phyloP scores from a whole-genome alignment of 2,888 invertebrate genomes.

The Venustoraphidia nigricollis region DNA sequence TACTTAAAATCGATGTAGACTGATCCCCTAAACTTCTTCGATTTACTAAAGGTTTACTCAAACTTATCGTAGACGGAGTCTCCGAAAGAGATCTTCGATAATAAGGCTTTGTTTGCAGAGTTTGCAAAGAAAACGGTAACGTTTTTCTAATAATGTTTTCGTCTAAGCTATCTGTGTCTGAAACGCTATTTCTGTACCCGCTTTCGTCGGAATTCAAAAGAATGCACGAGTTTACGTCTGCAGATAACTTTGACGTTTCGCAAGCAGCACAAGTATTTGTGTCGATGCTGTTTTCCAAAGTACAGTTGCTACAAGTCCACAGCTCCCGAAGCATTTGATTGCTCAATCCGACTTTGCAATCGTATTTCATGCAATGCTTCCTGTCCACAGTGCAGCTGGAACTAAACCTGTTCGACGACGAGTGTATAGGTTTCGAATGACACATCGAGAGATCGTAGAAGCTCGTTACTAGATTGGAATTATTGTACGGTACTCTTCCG shows the following conservation, averaged over 20 bases:
- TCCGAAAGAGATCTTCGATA: constrained; percentile 33
- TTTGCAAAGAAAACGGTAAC: constrained; percentile 7
- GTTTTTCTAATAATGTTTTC: neutral
- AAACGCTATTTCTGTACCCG: constrained; percentile 11
- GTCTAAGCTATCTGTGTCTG: neutral
- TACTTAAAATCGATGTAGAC: constrained; percentile 2
- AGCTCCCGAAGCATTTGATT: constrained; percentile 31
- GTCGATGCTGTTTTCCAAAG: constrained; percentile 52
- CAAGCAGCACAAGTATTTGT: constrained; percentile 60
- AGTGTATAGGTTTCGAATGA: constrained; percentile 11
- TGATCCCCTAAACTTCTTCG: constrained; percentile 23
- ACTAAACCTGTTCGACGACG: constrained; percentile 24
- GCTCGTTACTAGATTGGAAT: constrained; percentile 4
- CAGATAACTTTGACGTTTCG: constrained; percentile 36
- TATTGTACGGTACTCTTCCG: constrained; percentile 1
- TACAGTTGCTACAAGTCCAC: constrained; percentile 63
- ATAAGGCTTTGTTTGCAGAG: constrained; percentile 22
- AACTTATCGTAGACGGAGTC: constrained; percentile 22
- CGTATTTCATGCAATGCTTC: constrained; percentile 21
- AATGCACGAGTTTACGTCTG: constrained; percentile 4
- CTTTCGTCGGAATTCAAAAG: constrained; percentile 30
- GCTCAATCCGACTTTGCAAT: constrained; percentile 32
- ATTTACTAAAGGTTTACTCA: constrained; percentile 15
- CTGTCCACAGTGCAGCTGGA: constrained; percentile 31
- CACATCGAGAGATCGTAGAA: constrained; percentile 4